Evolutionary conservation across 2,113 vertebrate genomes (phyloP).

Genomic region (Gymnocephalus cernua): DNA sequence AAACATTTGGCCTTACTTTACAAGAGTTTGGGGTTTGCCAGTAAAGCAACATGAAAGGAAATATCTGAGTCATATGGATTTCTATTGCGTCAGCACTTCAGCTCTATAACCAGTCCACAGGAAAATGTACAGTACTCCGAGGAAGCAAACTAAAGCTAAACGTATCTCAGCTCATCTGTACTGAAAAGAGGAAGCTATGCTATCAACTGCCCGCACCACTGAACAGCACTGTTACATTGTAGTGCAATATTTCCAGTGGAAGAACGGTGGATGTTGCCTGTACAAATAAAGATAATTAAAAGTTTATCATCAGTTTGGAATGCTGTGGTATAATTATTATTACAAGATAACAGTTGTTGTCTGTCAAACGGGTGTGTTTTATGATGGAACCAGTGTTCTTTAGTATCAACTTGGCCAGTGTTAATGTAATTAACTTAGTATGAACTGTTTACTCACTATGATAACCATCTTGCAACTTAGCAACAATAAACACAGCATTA

Average conservation of each 20-base stretch:
- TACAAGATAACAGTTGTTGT: neutral
- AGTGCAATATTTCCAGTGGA: neutral
- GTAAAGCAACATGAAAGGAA: conserved; percentile 66
- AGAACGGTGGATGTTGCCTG: neutral
- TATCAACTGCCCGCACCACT: conserved; percentile 1
- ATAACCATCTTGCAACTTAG: neutral
- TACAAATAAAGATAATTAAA: conserved; percentile 13
- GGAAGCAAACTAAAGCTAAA: conserved; percentile 8
- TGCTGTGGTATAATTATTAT: neutral
- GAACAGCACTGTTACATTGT: conserved; percentile 1
- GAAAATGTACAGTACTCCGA: conserved; percentile 24
- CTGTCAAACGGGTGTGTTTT: neutral
- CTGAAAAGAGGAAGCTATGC: neutral
- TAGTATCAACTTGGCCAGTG: neutral
- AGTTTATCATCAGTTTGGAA: conserved; percentile 11
- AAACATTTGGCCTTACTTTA: conserved; percentile 51
- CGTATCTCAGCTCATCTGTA: neutral
- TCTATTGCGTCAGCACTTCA: conserved; percentile 47
- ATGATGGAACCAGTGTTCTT: neutral
- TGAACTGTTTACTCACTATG: neutral
- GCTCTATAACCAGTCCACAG: neutral
- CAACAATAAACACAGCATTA: conserved; percentile 7
- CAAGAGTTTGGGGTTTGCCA: conserved; percentile 47
- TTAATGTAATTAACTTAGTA: neutral
- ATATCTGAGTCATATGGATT: conserved; percentile 18